These are phyloP conservation scores for Diogma glabrata DNA, from an alignment of 2,888 invertebrate species.

Conservation along the genomic window DNA sequence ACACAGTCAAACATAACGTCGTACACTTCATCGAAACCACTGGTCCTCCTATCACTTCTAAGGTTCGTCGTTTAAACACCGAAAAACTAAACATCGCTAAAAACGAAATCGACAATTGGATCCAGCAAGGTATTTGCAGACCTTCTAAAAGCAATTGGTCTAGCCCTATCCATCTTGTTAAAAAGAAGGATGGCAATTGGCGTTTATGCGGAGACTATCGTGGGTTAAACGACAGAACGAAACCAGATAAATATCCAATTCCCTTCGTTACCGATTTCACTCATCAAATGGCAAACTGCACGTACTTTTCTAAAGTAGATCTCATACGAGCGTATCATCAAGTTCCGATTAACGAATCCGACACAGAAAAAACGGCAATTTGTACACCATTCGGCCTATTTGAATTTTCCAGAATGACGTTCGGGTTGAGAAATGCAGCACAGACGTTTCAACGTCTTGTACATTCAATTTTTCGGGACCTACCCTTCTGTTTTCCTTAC, in stretches of 20 bases:
- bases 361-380: constrained; percentile 25
- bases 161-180: constrained; percentile 1
- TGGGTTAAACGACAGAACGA: neutral
- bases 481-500: constrained; percentile 3
- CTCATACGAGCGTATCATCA: constrained; percentile 19
- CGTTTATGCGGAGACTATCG: constrained; percentile 5
- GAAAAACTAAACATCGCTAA: neutral
- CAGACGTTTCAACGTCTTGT: constrained; percentile 7
- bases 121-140: constrained; percentile 3
- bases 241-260: constrained; percentile 1
- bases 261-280: neutral
- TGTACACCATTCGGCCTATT: constrained; percentile 28
- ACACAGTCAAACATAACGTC: too few relatives aligned
- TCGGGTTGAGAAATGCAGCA: constrained; percentile 22
- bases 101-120: neutral
- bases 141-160: constrained; percentile 7
- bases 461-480: neutral
- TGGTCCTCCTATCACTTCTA: neutral
- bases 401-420: constrained; percentile 26
- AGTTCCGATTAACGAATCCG: constrained; percentile 25
- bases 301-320: neutral
- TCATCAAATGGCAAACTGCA: too few relatives aligned
- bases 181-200: constrained; percentile 7
- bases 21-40: too few relatives aligned
- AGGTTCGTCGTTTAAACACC: neutral